Evolutionary conservation across 2,797 vertebrate species (phyloP).

Genomic region (Sebastes steindachneri): DNA sequence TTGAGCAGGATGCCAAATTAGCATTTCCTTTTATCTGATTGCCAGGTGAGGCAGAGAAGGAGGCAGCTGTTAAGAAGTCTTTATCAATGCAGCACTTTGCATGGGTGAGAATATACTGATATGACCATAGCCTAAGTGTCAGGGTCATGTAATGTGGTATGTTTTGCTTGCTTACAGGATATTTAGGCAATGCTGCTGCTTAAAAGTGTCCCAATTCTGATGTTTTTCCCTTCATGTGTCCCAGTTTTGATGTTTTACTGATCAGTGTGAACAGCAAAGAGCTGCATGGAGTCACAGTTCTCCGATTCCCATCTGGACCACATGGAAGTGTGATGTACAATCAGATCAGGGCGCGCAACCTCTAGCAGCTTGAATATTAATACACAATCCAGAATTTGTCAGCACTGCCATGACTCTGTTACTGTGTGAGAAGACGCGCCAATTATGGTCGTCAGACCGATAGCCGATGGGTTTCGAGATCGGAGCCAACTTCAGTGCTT

Average conservation of each 20-base stretch:
- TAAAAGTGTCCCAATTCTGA: neutral
- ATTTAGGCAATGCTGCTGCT: slow-evolving; percentile 18
- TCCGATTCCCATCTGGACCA: slow-evolving; percentile 9
- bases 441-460: neutral
- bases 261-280: slow-evolving; percentile 41
- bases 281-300: slow-evolving; percentile 12
- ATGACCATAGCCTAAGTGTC: neutral
- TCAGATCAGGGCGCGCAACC: slow-evolving; percentile 1
- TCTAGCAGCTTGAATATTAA: neutral
- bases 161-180: neutral
- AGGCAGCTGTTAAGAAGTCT: neutral
- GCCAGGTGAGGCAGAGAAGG: slow-evolving; percentile 12
- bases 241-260: slow-evolving; percentile 47
- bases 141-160: slow-evolving; percentile 1
- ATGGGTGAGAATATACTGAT: neutral
- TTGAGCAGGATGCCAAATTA: slow-evolving; percentile 34
- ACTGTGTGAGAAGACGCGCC: neutral
- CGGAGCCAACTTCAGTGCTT: neutral
- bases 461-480: neutral
- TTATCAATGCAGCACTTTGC: neutral
- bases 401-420: neutral
- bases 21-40: slow-evolving; percentile 35
- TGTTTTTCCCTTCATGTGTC: slow-evolving; percentile 11
- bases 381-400: neutral
- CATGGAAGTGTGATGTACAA: neutral